A percentile compares a stretch with the other conserved stretches of the same genome.
Evolutionary conservation across 2,797 vertebrate species (phyloP).

Genomic region (Leptoclinus maculatus): DNA sequence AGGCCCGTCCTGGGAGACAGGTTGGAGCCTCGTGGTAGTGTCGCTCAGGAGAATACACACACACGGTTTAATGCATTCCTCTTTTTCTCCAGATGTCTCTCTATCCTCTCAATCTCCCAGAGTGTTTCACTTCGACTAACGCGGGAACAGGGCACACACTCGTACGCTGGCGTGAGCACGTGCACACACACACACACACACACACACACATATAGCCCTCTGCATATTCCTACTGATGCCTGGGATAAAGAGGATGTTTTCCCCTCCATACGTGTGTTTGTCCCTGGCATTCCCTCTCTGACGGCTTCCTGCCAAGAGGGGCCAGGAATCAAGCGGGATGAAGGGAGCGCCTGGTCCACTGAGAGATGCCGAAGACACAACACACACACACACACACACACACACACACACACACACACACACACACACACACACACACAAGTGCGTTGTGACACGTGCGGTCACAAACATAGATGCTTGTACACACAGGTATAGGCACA

Average conservation of each 20-base stretch:
- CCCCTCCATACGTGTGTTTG: slow-evolving; percentile 79
- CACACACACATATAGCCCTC: slow-evolving; percentile 37
- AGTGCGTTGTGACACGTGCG: slow-evolving; percentile 32
- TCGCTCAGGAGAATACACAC: slow-evolving; percentile 67
- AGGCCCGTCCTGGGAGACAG: slow-evolving; percentile 65
- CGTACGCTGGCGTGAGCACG: slow-evolving; percentile 4
- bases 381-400: too few relatives aligned
- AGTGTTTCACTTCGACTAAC: slow-evolving; percentile 54
- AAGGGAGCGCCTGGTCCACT: slow-evolving; percentile 72
- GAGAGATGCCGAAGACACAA: slow-evolving; percentile 76
- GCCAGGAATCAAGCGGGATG: slow-evolving; percentile 76
- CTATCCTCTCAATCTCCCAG: slow-evolving; percentile 52
- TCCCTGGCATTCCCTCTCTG: slow-evolving; percentile 79
- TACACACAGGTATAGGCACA: slow-evolving; percentile 24
- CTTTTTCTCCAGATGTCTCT: slow-evolving; percentile 56
- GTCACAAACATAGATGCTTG: slow-evolving; percentile 68
- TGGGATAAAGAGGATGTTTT: slow-evolving; percentile 84
- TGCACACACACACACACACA: slow-evolving; percentile 22
- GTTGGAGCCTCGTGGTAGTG: slow-evolving; percentile 55
- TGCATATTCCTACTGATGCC: slow-evolving; percentile 86
- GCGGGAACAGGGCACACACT: slow-evolving; percentile 29
- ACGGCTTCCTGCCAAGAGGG: slow-evolving; percentile 81
- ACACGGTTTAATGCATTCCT: slow-evolving; percentile 65
- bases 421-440: slow-evolving; percentile 17
- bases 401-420: slow-evolving; percentile 36